Conservation (phyloP, 2,888 invertebrate genomes). For the Ophonus ardosiacus region DNA sequence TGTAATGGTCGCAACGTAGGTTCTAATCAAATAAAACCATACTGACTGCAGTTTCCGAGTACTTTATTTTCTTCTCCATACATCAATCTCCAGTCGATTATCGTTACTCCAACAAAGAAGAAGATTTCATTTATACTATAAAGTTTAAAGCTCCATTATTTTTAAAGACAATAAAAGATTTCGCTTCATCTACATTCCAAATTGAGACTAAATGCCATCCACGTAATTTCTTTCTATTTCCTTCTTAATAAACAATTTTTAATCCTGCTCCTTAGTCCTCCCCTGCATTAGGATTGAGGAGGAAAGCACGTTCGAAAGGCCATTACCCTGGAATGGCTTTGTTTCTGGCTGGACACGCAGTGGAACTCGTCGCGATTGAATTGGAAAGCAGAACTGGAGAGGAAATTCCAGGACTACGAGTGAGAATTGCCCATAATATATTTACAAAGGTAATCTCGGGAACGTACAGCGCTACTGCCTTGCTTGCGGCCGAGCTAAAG, state of each 20-base stretch:
- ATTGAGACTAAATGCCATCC: no score
- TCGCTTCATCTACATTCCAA: no score
- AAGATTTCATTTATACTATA: no score
- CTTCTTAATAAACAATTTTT: neutral
- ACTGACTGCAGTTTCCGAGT: no score
- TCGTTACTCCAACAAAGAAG: no score
- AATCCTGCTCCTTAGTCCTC: neutral
- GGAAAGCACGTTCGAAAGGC: slow-evolving; percentile 26
- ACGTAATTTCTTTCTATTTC: neutral
- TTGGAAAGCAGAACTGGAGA: slow-evolving; percentile 70
- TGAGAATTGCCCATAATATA: slow-evolving; percentile 74
- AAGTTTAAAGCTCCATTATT: no score
- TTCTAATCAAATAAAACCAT: no score
- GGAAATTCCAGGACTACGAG: slow-evolving; percentile 67
- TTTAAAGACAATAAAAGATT: no score
- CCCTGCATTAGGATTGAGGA: neutral
- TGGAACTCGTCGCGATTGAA: slow-evolving; percentile 69
- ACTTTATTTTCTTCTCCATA: no score
- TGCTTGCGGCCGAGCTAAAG: slow-evolving; percentile 7
- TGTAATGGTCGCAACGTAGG: no score
- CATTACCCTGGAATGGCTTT: slow-evolving; percentile 55
- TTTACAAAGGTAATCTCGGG: slow-evolving; percentile 72
- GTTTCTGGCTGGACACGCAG: slow-evolving; percentile 58
- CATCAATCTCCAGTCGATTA: no score
- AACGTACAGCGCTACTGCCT: slow-evolving; percentile 64